Percentiles rank a stretch among this genome's conserved stretches.
phyloP scores from a whole-genome alignment of 2,888 invertebrate genomes.

The Erebia aethiops region DNA sequence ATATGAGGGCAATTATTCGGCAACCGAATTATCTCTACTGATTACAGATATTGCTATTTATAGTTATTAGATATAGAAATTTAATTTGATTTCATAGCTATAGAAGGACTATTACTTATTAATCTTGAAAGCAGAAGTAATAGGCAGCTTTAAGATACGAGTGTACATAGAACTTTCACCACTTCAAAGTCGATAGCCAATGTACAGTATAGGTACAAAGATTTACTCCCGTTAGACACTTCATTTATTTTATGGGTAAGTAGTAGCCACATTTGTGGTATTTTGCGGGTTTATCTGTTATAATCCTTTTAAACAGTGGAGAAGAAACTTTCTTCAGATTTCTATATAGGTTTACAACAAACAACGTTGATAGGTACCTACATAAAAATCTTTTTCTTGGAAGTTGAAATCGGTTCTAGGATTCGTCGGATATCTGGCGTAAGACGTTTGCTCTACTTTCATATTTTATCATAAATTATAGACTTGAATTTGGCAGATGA shows the following conservation, averaged over 20 bases:
- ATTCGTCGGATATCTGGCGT: too few relatives aligned
- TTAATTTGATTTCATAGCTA: constrained; percentile 1
- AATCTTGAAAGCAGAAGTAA: constrained; percentile 15
- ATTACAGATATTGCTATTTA: background rate
- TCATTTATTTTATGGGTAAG: constrained; percentile 17
- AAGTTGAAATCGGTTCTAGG: too few relatives aligned
- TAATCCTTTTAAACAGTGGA: background rate
- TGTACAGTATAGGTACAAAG: constrained; percentile 12
- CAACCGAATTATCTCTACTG: background rate
- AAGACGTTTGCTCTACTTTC: too few relatives aligned
- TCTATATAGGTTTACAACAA: background rate
- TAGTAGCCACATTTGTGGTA: constrained; percentile 7
- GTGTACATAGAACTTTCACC: constrained; percentile 19
- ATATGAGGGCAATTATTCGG: too few relatives aligned
- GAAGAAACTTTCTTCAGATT: background rate
- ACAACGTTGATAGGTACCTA: too few relatives aligned
- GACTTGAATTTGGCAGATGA: too few relatives aligned
- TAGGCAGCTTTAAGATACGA: constrained; percentile 3
- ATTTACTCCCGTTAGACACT: constrained; percentile 15
- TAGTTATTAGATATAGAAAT: background rate
- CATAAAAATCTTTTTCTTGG: too few relatives aligned
- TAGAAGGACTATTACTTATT: constrained; percentile 12
- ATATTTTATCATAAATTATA: too few relatives aligned
- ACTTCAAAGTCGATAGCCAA: constrained; percentile 17
- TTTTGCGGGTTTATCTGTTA: background rate